phyloP scores from a whole-genome alignment of 2,797 vertebrate genomes.

The Sternarchorhynchus goeldii region DNA sequence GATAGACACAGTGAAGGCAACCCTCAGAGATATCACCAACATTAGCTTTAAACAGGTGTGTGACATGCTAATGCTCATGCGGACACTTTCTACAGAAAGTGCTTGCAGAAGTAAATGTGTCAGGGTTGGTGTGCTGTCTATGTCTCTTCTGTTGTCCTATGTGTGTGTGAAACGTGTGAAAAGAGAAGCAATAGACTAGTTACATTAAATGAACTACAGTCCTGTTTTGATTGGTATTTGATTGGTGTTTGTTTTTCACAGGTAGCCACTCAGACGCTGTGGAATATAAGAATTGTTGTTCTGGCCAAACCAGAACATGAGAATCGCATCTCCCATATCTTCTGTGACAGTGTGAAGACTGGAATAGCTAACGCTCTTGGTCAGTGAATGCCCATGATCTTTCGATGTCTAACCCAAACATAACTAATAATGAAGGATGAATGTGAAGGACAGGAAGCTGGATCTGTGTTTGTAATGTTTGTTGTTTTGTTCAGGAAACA shows the following conservation, averaged over 20 bases:
- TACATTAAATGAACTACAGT: not conserved
- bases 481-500: constrained; percentile 82
- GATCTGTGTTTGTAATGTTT: constrained; percentile 9
- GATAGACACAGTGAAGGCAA: constrained; percentile 84
- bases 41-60: constrained; percentile 92
- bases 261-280: constrained; percentile 93
- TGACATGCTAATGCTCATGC: not conserved
- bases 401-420: not conserved
- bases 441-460: not conserved
- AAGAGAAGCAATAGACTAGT: too few species aligned
- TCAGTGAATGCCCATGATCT: constrained; percentile 63
- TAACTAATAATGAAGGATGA: not conserved
- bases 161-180: too few species aligned
- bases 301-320: constrained; percentile 94
- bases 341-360: constrained; percentile 92
- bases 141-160: too few species aligned
- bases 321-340: constrained; percentile 95
- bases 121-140: too few species aligned
- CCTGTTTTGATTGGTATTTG: not conserved
- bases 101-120: too few species aligned
- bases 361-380: constrained; percentile 97
- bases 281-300: constrained; percentile 94
- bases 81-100: too few species aligned
- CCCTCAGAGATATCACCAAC: constrained; percentile 89
- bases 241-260: constrained; percentile 60